Evolutionary conservation across 2,797 vertebrate genomes (phyloP).

Genomic region (Erethizon dorsatum): DNA sequence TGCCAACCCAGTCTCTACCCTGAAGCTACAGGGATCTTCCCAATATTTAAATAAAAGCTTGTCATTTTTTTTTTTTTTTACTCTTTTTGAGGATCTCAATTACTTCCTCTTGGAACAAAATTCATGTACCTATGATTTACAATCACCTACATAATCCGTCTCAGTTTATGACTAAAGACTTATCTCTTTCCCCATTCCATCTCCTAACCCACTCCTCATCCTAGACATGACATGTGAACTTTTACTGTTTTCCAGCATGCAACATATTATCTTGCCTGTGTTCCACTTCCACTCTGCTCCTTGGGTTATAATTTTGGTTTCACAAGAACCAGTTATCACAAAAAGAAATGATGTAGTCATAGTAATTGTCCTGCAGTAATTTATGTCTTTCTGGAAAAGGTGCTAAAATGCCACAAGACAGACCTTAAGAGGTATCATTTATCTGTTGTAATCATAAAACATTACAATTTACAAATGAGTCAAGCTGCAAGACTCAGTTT

Average conservation of each 20-base stretch:
- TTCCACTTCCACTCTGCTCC: neutral
- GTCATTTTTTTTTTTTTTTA: neutral
- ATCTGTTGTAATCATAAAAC: neutral
- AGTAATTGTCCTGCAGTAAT: neutral
- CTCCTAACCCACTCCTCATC: neutral
- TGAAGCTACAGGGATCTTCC: neutral
- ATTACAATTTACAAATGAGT: slow-evolving; percentile 33
- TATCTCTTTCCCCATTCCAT: accelerated
- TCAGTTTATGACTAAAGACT: neutral
- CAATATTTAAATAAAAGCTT: neutral
- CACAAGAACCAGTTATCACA: neutral
- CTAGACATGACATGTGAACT: neutral
- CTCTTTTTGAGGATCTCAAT: neutral
- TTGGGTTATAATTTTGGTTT: neutral
- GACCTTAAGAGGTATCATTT: neutral
- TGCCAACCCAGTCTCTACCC: neutral
- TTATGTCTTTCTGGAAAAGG: slow-evolving; percentile 44
- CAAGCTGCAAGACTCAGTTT: neutral
- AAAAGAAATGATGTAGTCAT: neutral
- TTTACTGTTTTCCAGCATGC: neutral
- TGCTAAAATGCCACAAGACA: neutral
- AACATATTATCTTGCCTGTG: neutral
- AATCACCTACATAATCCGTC: neutral
- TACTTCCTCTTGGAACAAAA: neutral
- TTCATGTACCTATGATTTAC: neutral